Evolutionary conservation across 1,140 invertebrate species (phyloP).

Genomic region (Drosophila dunni): DNA sequence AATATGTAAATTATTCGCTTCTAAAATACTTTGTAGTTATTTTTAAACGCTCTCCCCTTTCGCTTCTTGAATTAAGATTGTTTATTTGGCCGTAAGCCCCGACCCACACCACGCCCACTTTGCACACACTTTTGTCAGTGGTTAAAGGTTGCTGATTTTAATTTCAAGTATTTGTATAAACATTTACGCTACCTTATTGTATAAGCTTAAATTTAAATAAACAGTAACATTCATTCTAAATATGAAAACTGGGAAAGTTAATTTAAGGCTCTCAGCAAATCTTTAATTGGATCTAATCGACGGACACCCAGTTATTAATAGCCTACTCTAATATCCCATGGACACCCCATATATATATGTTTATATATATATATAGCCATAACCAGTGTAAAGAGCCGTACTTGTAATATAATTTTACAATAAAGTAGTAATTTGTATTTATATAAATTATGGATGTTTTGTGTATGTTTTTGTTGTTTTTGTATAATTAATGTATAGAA

Average conservation of each 20-base stretch:
- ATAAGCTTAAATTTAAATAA: constrained; percentile 66
- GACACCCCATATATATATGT: neutral
- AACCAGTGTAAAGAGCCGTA: constrained; percentile 23
- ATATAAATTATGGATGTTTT: constrained; percentile 34
- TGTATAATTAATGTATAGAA: constrained; percentile 36
- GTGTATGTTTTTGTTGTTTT: constrained; percentile 18
- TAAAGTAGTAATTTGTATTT: constrained; percentile 44
- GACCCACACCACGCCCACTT: neutral
- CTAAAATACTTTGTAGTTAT: constrained; percentile 64
- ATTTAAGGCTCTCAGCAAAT: constrained; percentile 8
- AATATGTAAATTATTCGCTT: constrained; percentile 73
- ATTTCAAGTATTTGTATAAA: constrained; percentile 71
- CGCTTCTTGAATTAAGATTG: constrained; percentile 26
- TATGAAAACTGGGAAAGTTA: constrained; percentile 5
- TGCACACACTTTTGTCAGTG: constrained; percentile 35
- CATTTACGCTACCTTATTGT: constrained; percentile 53
- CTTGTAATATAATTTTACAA: constrained; percentile 29
- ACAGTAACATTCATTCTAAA: constrained; percentile 62
- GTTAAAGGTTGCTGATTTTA: constrained; percentile 47
- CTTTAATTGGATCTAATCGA: constrained; percentile 11
- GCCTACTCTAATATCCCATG: neutral
- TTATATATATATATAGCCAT: constrained; percentile 77
- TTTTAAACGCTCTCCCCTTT: constrained; percentile 18
- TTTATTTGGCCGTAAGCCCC: constrained; percentile 4
- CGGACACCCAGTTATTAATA: constrained; percentile 6